Conservation (phyloP, 2,113 vertebrate species). For the Microcebus jonahi region DNA sequence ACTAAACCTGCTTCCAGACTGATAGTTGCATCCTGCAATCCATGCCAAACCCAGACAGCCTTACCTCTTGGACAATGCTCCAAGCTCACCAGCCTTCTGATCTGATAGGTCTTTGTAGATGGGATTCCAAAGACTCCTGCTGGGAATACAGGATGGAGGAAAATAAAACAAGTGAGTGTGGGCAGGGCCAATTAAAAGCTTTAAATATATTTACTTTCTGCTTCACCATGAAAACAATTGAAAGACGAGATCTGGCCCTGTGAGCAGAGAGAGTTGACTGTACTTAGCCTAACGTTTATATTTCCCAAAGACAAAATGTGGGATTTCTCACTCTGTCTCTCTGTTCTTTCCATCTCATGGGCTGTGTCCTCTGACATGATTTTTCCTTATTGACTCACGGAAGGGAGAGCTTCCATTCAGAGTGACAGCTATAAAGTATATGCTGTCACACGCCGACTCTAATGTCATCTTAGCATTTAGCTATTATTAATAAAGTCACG, state of each 20-base stretch:
- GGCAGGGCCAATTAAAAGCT: neutral
- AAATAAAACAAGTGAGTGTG: neutral
- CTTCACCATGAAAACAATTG: neutral
- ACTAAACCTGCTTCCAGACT: accelerated
- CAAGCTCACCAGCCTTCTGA: neutral
- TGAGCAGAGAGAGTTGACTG: neutral
- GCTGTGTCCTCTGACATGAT: neutral
- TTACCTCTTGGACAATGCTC: too few relatives aligned
- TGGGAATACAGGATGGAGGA: neutral
- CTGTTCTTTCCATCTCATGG: neutral
- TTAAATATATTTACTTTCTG: neutral
- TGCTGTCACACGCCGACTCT: neutral
- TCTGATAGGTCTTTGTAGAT: neutral
- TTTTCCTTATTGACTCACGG: neutral
- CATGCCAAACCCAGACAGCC: accelerated
- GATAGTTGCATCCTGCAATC: accelerated
- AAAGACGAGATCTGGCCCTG: neutral
- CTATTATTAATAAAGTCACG: neutral
- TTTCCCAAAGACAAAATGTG: neutral
- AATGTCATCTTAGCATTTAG: neutral
- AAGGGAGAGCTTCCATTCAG: neutral
- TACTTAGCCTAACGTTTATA: neutral
- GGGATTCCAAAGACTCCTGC: neutral
- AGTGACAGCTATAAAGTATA: accelerated
- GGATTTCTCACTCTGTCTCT: neutral